Conservation (phyloP, 1,140 invertebrate species). For the Colletes latitarsis region DNA sequence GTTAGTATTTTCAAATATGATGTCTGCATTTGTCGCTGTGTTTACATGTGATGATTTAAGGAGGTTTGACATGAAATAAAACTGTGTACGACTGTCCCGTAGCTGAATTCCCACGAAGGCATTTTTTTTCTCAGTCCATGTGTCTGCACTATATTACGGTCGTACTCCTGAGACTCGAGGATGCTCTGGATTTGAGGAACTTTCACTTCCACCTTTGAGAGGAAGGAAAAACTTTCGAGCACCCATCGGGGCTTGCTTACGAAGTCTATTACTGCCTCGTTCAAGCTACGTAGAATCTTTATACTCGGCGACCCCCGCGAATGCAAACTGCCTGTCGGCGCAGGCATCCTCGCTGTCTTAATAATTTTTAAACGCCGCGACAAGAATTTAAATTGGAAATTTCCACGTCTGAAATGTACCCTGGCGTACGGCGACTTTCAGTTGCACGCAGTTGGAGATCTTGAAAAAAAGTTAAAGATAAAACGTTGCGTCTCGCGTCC, state of each 20-base stretch:
- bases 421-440: neutral
- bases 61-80: neutral
- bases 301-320: constrained; percentile 36
- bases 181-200: constrained; percentile 54
- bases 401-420: constrained; percentile 10
- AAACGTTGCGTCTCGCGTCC: too few relatives aligned
- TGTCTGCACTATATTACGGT: constrained; percentile 23
- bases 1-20: too few relatives aligned
- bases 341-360: constrained; percentile 47
- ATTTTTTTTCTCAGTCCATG: constrained; percentile 20
- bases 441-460: neutral
- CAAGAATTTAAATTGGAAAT: constrained; percentile 39
- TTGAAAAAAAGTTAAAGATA: neutral
- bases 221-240: constrained; percentile 60
- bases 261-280: constrained; percentile 63
- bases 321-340: constrained; percentile 57
- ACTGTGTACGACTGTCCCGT: neutral
- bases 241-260: constrained; percentile 62
- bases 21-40: too few relatives aligned
- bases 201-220: constrained; percentile 52
- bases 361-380: constrained; percentile 49
- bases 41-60: too few relatives aligned
- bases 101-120: too few relatives aligned
- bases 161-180: constrained; percentile 47
- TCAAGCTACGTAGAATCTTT: constrained; percentile 58